A percentile compares a stretch with the other conserved stretches of the same genome.
These are phyloP conservation scores for Enhydra lutris DNA, from an alignment of 2,113 vertebrate genomes.

Conservation along the genomic window DNA sequence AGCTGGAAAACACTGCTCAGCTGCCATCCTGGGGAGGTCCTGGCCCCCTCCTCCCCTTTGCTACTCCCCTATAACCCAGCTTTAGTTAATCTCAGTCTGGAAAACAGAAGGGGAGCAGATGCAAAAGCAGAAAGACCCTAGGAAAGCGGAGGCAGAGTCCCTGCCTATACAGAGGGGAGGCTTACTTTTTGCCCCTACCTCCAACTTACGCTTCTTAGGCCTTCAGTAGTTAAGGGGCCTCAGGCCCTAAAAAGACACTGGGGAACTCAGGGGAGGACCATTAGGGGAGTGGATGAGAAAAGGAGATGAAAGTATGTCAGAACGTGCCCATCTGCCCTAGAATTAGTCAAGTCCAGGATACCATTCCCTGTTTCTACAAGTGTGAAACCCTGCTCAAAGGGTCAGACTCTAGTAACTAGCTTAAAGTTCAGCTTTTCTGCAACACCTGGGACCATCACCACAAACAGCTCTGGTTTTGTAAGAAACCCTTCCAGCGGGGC, in stretches of 20 bases:
- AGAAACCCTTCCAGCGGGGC: background rate
- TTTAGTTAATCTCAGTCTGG: background rate
- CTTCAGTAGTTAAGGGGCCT: background rate
- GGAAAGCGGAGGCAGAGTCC: background rate
- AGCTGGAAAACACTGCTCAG: background rate
- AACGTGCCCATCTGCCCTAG: background rate
- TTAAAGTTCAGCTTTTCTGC: background rate
- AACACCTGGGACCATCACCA: background rate
- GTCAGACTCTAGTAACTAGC: background rate
- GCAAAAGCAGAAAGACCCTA: background rate
- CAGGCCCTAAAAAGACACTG: background rate
- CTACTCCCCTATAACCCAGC: background rate
- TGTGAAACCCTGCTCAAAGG: background rate
- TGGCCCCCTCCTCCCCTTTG: background rate
- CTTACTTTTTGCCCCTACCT: background rate
- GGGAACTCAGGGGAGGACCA: background rate
- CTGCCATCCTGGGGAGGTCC: background rate
- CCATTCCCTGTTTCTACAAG: background rate
- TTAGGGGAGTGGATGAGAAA: background rate
- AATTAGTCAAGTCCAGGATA: background rate
- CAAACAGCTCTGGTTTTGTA: background rate
- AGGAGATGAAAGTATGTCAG: background rate
- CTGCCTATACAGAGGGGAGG: background rate
- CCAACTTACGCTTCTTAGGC: background rate
- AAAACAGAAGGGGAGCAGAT: background rate